Evolutionary conservation across 2,888 invertebrate genomes (phyloP), one percentile per base, ranked within the genome.

Genomic region (Microplitis deprimator): DNA sequence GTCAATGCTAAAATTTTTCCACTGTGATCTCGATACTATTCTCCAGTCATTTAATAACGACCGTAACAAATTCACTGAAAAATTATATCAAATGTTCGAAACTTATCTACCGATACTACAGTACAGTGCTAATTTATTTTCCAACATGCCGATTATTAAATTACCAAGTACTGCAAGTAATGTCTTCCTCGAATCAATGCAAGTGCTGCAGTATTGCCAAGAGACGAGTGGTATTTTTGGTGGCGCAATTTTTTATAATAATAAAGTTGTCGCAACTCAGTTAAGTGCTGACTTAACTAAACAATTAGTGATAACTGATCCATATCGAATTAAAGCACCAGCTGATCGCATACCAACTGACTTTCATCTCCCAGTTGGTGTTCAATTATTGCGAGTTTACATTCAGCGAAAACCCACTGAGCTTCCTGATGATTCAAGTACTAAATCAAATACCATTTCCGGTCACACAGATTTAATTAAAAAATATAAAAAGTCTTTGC

Each of bases 141-240:
- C 95, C 81, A 93, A 95, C 84, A 93, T 96, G 82, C 96, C 96
- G 13, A 94, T 95, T 89, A 91, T 97, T 80, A 93, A 93, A 85
- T 92, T 97, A 83, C 96, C 96, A 13, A 96, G 96, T 93, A 96
- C 95, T 89, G 96, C 95, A 50, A 95, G 95, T 84, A 95, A 95
- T 82, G 93, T 97, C 79, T 97, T 95, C 89, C 92, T 97, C 89
- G 96, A 96, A 91, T 95, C 97, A 1, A 94, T 96, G 90, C 95
- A 97, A 89, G 93, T 97, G 77, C 90, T 98, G 79, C 96, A 97
- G 85, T 93, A 94, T 82, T 96, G 96, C 86, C 95, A 96, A 87
- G 93, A 94, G 87, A 94, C 93, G 74, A 93, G 92, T 82, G 95
- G 95, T 50, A 95, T 97, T 59, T 90, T 97, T 65, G 97, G 96